phyloP scores from a whole-genome alignment of 2,888 invertebrate species.

The Drosophila incognita region DNA sequence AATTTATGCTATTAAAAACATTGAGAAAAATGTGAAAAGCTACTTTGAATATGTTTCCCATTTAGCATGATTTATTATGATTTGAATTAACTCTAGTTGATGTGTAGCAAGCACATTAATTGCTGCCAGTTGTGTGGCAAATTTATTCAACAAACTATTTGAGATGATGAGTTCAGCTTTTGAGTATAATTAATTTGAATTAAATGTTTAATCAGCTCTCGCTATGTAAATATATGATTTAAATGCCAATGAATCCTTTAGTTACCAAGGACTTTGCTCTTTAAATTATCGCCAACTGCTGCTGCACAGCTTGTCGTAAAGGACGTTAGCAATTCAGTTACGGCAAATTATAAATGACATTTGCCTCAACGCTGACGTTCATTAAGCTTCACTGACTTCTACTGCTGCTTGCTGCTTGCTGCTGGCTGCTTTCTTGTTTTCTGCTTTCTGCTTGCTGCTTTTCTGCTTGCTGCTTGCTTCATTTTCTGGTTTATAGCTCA shows the following conservation, averaged over 20 bases:
- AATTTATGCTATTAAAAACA: too few species aligned
- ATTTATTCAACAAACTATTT: neutral
- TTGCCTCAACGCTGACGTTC: conserved; percentile 33
- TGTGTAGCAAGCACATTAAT: neutral
- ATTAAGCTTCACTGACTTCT: conserved; percentile 39
- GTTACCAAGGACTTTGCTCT: neutral
- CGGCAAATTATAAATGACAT: conserved; percentile 48
- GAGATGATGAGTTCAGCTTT: neutral
- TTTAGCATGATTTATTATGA: neutral
- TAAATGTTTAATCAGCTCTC: neutral
- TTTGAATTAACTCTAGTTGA: neutral
- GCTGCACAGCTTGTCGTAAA: neutral
- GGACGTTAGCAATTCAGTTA: conserved; percentile 24
- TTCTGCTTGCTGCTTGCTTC: conserved; percentile 20
- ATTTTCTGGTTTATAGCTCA: conserved; percentile 29
- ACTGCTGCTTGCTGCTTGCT: neutral
- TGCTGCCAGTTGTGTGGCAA: neutral
- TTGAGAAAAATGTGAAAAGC: neutral
- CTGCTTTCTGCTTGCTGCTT: conserved; percentile 2
- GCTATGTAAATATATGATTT: neutral
- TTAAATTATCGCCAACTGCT: neutral
- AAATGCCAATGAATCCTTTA: neutral
- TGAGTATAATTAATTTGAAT: neutral
- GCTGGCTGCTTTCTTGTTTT: conserved; percentile 1
- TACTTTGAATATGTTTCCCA: neutral